Evolutionary conservation across 2,113 vertebrate species (phyloP), one percentile per base, ranked within the genome.

Genomic region (Tachycineta bicolor): DNA sequence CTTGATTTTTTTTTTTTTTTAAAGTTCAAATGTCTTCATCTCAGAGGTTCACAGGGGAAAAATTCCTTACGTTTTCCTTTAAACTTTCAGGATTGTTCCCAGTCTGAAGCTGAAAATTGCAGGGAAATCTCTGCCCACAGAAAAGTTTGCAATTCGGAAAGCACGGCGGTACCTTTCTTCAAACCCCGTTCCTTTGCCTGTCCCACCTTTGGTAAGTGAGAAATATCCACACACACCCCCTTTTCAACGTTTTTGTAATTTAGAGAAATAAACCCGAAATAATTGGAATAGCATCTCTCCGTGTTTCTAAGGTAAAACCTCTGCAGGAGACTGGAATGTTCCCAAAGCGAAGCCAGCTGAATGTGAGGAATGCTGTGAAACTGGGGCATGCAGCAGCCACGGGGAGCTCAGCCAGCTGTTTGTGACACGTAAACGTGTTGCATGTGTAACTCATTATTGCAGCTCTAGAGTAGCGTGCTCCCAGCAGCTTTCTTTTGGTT

Each of bases 71-170:
- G 0, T 83, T 76, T 86, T 75, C n/a, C 56, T 90, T 85, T 88
- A 81, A 83, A 78, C 43, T 96, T 98, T 59, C 97, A 99, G 99
- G 95, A 98, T 98, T 85, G 99, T 99, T 47, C 98, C 98, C 56
- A 98, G 98, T 53, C 97, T 99, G 95, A 99, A 99, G 97, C 98
- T 99, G 98, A 99, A 99, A 98, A 99, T 99, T 82, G 99, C 99
- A n/a, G 99, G 99, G 75, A 99, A 99, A 93, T 99, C 99, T 89
- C 97, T 99, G 83, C 99, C 99, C 63, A 99, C 99, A 6, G 99
- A 99, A 96, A 99, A 99, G 98, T 99, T 99, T 98, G 99, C 99
- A 13, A 99, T 99, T 97, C 98, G 99, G 76, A 99, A 99, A 97
- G 98, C 99, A 22, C 98, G 99, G 15, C 98, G 99, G 25, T 99